These are phyloP conservation scores for Ips typographus DNA, from an alignment of 1,140 invertebrate genomes.

Conservation along the genomic window DNA sequence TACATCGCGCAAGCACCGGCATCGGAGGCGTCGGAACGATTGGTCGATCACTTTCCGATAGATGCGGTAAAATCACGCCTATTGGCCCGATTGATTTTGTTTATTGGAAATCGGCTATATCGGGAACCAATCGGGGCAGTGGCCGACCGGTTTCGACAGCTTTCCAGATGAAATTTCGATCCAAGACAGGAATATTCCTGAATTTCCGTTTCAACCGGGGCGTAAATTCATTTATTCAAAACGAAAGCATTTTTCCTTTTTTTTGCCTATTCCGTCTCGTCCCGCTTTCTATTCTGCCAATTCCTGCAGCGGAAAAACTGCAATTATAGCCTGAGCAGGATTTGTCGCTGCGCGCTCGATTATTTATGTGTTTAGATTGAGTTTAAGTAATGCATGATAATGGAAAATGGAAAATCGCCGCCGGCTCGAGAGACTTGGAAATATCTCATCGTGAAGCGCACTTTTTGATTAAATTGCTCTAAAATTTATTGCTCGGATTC, in stretches of 20 bases:
- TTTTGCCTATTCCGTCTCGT: not conserved
- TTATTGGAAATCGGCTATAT: conserved; percentile 32
- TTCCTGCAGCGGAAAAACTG: conserved; percentile 34
- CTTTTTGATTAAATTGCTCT: conserved; percentile 47
- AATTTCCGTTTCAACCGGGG: no score
- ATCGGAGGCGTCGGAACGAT: conserved; percentile 29
- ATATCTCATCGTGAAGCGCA: conserved; percentile 37
- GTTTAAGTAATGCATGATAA: conserved; percentile 45
- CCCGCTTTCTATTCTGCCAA: conserved; percentile 17
- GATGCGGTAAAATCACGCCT: conserved; percentile 31
- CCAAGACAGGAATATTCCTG: no score
- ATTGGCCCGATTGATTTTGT: conserved; percentile 37
- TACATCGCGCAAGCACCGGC: conserved; percentile 33
- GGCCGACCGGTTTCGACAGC: no score
- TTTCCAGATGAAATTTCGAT: no score
- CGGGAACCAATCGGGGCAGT: conserved; percentile 14
- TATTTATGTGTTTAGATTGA: conserved; percentile 47
- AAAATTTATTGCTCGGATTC: conserved; percentile 39
- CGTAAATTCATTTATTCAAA: no score
- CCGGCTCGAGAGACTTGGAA: conserved; percentile 30
- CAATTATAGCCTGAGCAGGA: conserved; percentile 38
- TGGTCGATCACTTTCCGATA: conserved; percentile 36
- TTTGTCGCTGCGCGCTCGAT: conserved; percentile 39
- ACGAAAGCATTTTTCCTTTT: not conserved
- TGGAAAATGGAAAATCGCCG: conserved; percentile 40